These are phyloP conservation scores for Perithous albicinctus DNA, from an alignment of 2,888 invertebrate species.

Conservation along the genomic window DNA sequence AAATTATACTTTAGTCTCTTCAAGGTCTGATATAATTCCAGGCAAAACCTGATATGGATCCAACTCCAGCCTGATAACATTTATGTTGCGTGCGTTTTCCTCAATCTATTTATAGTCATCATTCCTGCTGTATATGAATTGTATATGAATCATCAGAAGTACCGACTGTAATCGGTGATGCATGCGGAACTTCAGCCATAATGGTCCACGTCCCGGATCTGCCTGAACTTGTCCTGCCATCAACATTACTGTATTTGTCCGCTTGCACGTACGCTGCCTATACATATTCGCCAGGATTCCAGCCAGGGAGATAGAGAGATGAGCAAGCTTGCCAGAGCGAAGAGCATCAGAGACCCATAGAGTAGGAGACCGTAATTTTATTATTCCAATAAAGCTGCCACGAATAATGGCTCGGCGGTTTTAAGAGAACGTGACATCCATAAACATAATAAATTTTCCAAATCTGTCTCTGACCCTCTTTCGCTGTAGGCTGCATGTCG, in stretches of 20 bases:
- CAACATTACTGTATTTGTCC: background rate
- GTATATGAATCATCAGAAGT: conserved; percentile 39
- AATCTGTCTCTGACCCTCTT: conserved; percentile 11
- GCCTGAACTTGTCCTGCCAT: background rate
- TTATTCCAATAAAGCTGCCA: conserved; percentile 53
- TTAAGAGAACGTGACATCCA: conserved; percentile 54
- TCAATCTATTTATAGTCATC: conserved; percentile 30
- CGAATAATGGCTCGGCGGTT: conserved; percentile 50
- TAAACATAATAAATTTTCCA: conserved; percentile 51
- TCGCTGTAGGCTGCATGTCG: background rate
- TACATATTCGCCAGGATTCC: conserved; percentile 8
- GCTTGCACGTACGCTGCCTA: background rate
- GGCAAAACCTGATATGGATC: no score
- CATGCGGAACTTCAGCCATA: conserved; percentile 28
- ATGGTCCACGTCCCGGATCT: conserved; percentile 19
- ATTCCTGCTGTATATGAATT: background rate
- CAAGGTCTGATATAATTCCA: no score
- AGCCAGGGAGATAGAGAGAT: background rate
- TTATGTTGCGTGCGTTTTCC: no score
- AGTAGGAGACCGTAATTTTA: conserved; percentile 41
- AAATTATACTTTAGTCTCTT: no score
- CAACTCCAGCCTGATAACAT: no score
- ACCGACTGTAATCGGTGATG: conserved; percentile 39
- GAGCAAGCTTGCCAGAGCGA: background rate
- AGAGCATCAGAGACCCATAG: background rate